These are phyloP conservation scores for Acanthornis magna DNA, from an alignment of 2,797 vertebrate genomes.

Conservation along the genomic window DNA sequence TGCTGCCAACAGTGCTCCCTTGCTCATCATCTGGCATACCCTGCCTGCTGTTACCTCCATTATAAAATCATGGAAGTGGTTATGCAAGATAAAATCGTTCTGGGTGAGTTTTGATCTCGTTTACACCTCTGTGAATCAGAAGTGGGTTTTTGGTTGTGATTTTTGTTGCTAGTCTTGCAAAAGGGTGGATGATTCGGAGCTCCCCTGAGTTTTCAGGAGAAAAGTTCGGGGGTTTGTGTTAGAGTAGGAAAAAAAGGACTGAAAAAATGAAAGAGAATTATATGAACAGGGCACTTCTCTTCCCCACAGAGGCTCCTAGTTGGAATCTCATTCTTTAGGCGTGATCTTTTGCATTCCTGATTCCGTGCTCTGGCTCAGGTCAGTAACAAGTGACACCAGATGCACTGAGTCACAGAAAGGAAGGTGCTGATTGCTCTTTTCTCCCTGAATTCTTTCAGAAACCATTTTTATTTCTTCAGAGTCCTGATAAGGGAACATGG, in stretches of 20 bases:
- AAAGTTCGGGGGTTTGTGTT: not conserved
- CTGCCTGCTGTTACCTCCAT: not conserved
- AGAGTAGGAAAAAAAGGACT: not conserved
- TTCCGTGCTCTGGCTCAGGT: not conserved
- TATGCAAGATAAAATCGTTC: not conserved
- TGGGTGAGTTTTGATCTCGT: not conserved
- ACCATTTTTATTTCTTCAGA: not conserved
- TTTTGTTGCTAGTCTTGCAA: not conserved
- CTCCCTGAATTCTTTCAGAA: not conserved
- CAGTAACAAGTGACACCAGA: not conserved
- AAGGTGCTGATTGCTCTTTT: not conserved
- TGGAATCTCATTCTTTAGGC: not conserved
- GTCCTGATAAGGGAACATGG: not conserved
- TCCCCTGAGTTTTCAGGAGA: not conserved
- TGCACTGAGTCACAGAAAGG: not conserved
- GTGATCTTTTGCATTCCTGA: not conserved
- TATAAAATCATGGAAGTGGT: not conserved
- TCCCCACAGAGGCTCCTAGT: not conserved
- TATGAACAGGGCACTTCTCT: not conserved
- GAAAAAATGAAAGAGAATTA: not conserved
- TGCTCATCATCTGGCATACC: not conserved
- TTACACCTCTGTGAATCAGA: not conserved
- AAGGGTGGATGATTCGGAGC: not conserved
- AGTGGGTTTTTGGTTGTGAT: not conserved
- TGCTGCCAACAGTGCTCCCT: not conserved